Evolutionary conservation across 1,140 invertebrate species (phyloP).

Genomic region (Akabosia matsudoensis): DNA sequence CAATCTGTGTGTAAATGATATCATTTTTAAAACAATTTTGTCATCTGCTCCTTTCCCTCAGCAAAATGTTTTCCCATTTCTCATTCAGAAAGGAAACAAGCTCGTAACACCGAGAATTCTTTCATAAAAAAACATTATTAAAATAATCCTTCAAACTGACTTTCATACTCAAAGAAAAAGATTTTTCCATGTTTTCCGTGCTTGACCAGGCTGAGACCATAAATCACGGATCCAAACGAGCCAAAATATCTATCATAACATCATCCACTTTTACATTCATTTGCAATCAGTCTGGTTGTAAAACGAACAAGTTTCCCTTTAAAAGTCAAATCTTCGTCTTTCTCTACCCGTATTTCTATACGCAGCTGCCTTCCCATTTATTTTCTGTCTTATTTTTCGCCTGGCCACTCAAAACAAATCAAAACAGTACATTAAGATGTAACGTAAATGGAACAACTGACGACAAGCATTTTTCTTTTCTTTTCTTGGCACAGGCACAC

Average conservation of each 20-base stretch:
- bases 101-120: no score
- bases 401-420: neutral
- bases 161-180: neutral
- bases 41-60: slow-evolving; percentile 17
- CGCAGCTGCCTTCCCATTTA: slow-evolving; percentile 9
- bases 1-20: no score
- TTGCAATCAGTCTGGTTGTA: neutral
- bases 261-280: neutral
- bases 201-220: slow-evolving; percentile 18
- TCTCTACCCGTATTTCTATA: neutral
- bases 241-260: slow-evolving; percentile 5
- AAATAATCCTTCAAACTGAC: no score
- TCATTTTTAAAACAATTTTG: no score
- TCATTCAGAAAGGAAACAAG: no score
- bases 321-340: neutral
- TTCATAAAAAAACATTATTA: no score
- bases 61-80: neutral
- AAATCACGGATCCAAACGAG: slow-evolving; percentile 3
- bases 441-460: neutral
- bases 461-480: neutral
- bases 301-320: neutral
- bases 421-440: neutral
- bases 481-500: no score
- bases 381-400: neutral
- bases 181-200: neutral